Base-by-base conservation (phyloP, 2,113 vertebrate genomes). In the Neodontobutis hainanensis region DNA sequence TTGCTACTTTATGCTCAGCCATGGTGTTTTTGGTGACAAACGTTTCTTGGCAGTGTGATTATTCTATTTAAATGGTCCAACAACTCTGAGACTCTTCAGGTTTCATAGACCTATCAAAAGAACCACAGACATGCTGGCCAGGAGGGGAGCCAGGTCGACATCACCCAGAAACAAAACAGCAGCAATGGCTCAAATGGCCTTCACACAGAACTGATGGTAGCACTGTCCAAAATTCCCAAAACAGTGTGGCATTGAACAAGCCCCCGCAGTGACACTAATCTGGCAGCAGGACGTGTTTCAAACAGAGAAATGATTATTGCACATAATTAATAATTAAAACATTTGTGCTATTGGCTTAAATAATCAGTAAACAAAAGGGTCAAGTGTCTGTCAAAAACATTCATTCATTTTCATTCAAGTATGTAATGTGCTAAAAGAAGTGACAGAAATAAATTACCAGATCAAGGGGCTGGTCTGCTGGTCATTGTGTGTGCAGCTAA, bases 101-200 rank as follows among this genome's bases (percentile, higher is more conserved):
- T 89, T 91, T 87, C 87, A 87, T 40, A 61, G 80, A 87, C 75
- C 85, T 75, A 83, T 90, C 84, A 78, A 85, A 85, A 75, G 78
- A 79, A 50, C 77, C 69, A 65, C 77, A 87, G 79, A 84, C 65
- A 81, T n/a, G 56, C 56, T 52, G 71, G 68, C 59, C 32, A 57
- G 64, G 69, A 75, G 58, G 35, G 11, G 64, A 70, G 75, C 70
- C 81, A 73, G 75, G 57, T 52, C 51, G 52, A 14, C 36, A 27
- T 66, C 46, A 70, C 82, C 57, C 67, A 82, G 66, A 43, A 80
- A 78, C 56, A 61, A 81, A 70, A 63, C 45, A 61, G 63, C 38
- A 62, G 70, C 36, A 62, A 7, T 38, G 49, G 74, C 11, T 70
- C 38, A 70, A 81, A 85, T 43, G 42, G 43, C 65, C 75, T 75